Percentiles rank a stretch among this genome's conserved stretches.
Conservation (phyloP, 2,888 invertebrate species). For the Caenorhabditis drosophilae region DNA sequence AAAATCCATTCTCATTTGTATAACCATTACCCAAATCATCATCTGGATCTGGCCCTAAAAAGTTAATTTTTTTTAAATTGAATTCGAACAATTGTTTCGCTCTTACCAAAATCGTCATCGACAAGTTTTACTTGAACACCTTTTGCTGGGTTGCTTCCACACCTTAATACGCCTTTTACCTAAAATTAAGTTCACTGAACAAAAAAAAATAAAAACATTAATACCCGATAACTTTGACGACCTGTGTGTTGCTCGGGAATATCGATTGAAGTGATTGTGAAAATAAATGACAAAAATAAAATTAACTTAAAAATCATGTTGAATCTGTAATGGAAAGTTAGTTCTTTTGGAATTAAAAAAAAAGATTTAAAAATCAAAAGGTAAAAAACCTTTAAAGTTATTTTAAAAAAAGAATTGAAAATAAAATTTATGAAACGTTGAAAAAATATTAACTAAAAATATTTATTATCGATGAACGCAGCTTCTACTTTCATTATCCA, state of each 20-base stretch:
- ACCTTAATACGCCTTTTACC: constrained; percentile 58
- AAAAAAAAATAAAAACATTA: constrained; percentile 3
- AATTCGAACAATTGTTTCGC: too few relatives aligned
- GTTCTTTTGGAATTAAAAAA: neutral
- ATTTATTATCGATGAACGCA: constrained; percentile 45
- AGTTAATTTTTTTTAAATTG: too few relatives aligned
- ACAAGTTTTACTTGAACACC: constrained; percentile 64
- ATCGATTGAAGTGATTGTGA: constrained; percentile 2
- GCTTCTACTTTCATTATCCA: constrained; percentile 58
- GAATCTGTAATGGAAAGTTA: neutral
- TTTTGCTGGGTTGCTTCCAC: constrained; percentile 59
- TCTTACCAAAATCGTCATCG: constrained; percentile 68
- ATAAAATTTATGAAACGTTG: neutral
- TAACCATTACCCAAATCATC: constrained; percentile 59
- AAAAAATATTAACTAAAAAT: neutral
- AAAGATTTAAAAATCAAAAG: too few relatives aligned
- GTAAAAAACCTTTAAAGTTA: neutral
- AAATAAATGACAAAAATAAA: constrained; percentile 5
- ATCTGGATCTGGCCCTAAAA: constrained; percentile 66
- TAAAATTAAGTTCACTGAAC: constrained; percentile 14
- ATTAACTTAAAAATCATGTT: constrained; percentile 2
- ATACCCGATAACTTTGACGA: constrained; percentile 54
- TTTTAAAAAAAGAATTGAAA: neutral
- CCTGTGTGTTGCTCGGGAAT: constrained; percentile 47
- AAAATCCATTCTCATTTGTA: constrained; percentile 60